phyloP scores from a whole-genome alignment of 2,888 invertebrate species.

The Carpatolechia fugitivella region DNA sequence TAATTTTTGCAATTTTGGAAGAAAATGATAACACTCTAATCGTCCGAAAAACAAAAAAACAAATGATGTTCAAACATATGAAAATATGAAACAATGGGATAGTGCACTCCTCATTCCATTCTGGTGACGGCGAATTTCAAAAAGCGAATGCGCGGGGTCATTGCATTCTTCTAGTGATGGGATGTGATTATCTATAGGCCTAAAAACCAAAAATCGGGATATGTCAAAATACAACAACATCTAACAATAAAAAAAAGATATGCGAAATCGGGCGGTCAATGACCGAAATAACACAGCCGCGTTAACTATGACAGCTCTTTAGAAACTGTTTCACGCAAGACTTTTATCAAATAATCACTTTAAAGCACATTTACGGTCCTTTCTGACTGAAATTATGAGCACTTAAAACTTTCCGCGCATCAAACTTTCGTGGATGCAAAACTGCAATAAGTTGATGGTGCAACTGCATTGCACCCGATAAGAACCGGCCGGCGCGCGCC shows the following conservation, averaged over 20 bases:
- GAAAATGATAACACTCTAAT: conserved; percentile 75
- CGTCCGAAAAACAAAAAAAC: conserved; percentile 80
- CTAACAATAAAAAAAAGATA: conserved; percentile 57
- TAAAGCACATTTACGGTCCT: conserved; percentile 61
- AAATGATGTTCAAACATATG: conserved; percentile 79
- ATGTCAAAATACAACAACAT: conserved; percentile 57
- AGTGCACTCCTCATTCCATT: conserved; percentile 78
- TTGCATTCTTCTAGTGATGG: conserved; percentile 70
- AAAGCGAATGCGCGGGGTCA: conserved; percentile 73
- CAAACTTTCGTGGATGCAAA: conserved; percentile 74
- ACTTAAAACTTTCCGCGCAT: conserved; percentile 74
- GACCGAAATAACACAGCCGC: conserved; percentile 77
- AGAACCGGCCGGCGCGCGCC: conserved; percentile 79
- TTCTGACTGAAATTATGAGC: conserved; percentile 49
- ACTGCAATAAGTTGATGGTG: conserved; percentile 80
- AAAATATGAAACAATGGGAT: conserved; percentile 77
- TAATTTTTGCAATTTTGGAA: conserved; percentile 79
- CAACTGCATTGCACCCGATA: conserved; percentile 79
- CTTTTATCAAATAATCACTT: conserved; percentile 65
- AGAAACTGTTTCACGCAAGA: conserved; percentile 65
- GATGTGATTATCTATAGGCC: conserved; percentile 60
- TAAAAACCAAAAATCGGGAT: conserved; percentile 66
- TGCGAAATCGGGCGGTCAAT: conserved; percentile 77
- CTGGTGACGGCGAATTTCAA: conserved; percentile 72
- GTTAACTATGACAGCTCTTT: conserved; percentile 66